Conservation (phyloP, 2,113 vertebrate species). For the Puntigrus tetrazona region DNA sequence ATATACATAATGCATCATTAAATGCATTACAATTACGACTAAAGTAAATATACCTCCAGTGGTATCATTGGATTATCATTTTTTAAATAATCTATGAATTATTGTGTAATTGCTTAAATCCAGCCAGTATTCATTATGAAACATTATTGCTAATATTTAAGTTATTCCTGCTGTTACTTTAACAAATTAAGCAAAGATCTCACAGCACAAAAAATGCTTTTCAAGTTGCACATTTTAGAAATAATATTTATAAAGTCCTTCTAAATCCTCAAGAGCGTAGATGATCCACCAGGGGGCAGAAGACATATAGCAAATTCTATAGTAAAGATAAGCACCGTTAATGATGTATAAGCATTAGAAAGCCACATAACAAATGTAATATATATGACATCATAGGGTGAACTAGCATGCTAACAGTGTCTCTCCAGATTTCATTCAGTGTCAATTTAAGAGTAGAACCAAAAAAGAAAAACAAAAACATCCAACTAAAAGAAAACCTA, state of each 20-base stretch:
- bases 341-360: background rate
- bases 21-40: no score
- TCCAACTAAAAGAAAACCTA: no score
- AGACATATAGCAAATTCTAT: background rate
- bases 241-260: background rate
- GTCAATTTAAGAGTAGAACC: background rate
- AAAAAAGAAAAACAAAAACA: no score
- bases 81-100: background rate
- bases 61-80: background rate
- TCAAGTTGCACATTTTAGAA: background rate
- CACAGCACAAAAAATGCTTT: background rate
- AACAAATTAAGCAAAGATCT: background rate
- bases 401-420: background rate
- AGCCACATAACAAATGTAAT: background rate
- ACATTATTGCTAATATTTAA: background rate
- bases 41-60: background rate
- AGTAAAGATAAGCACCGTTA: background rate
- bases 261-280: background rate
- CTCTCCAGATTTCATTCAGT: background rate
- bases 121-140: background rate
- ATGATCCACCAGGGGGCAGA: slow-evolving; percentile 20
- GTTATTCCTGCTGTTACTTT: background rate
- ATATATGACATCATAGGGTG: background rate
- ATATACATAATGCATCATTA: no score
- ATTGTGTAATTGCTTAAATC: background rate